Percentiles rank a stretch among this genome's conserved stretches.
Conservation (phyloP, 2,888 invertebrate species). For the Monopis laevigella region DNA sequence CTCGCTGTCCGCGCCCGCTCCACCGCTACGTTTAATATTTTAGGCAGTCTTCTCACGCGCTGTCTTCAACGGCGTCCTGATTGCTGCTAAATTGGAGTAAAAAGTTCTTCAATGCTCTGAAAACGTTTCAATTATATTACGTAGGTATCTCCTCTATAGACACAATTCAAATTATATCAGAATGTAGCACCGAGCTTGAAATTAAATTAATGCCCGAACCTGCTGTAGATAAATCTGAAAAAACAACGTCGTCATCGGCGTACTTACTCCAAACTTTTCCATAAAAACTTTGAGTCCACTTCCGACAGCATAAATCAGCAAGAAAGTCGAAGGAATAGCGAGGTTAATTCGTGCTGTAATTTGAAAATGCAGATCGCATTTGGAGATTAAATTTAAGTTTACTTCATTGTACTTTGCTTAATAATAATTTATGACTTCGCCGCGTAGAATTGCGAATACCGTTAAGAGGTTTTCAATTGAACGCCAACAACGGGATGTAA, state of each 20-base stretch:
- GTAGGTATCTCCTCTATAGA: slow-evolving; percentile 1
- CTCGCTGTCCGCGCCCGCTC: slow-evolving; percentile 40
- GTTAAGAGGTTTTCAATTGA: slow-evolving; percentile 59
- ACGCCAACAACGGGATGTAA: slow-evolving; percentile 50
- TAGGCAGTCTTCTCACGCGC: slow-evolving; percentile 60
- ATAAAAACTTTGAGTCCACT: slow-evolving; percentile 11
- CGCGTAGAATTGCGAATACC: slow-evolving; percentile 25
- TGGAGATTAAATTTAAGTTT: slow-evolving; percentile 54
- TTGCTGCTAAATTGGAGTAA: slow-evolving; percentile 68
- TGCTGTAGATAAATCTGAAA: background rate
- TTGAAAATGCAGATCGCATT: slow-evolving; percentile 44
- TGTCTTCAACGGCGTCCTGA: slow-evolving; percentile 63
- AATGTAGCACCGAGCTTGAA: slow-evolving; percentile 6
- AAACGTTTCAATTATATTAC: slow-evolving; percentile 57
- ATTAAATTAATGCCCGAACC: slow-evolving; percentile 2
- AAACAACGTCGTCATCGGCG: slow-evolving; percentile 5
- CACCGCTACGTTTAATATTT: slow-evolving; percentile 60
- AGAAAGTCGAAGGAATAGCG: slow-evolving; percentile 20
- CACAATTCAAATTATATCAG: slow-evolving; percentile 4
- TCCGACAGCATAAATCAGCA: slow-evolving; percentile 20
- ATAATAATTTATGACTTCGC: slow-evolving; percentile 45
- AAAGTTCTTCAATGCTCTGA: slow-evolving; percentile 62
- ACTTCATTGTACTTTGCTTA: slow-evolving; percentile 45
- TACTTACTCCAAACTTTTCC: slow-evolving; percentile 10
- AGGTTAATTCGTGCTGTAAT: slow-evolving; percentile 29